Conservation (phyloP, 2,797 vertebrate species). For the Rhinoraja longicauda region DNA sequence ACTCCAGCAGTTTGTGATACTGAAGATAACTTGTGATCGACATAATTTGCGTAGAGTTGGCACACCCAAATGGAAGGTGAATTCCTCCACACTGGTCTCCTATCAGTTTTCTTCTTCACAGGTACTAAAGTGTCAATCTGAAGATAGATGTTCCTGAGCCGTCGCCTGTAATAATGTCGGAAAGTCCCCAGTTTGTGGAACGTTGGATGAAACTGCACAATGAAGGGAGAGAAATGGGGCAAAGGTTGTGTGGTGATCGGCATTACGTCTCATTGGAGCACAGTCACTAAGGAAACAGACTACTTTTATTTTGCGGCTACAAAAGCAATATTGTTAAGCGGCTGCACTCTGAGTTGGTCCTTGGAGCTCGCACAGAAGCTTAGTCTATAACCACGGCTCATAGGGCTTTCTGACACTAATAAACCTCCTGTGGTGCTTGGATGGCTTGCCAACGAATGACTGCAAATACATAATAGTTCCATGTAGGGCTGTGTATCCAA, state of each 20-base stretch:
- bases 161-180: background rate
- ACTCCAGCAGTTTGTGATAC: too few species aligned
- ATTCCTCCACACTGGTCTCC: too few species aligned
- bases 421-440: background rate
- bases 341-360: conserved; percentile 13
- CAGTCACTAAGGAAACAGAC: background rate
- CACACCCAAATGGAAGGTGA: too few species aligned
- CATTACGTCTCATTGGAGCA: background rate
- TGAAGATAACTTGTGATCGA: too few species aligned
- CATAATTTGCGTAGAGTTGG: too few species aligned
- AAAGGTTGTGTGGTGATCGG: background rate
- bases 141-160: background rate
- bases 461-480: background rate
- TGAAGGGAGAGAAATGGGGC: background rate
- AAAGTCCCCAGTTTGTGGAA: background rate
- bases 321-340: conserved; percentile 19
- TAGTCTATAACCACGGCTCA: background rate
- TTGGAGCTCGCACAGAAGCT: background rate
- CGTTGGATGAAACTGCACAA: background rate
- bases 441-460: background rate
- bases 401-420: background rate
- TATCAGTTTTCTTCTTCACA: background rate
- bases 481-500: background rate
- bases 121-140: background rate
- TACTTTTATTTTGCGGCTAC: background rate